phyloP scores from a whole-genome alignment of 2,888 invertebrate species.

The Oxyteleia sp. region DNA sequence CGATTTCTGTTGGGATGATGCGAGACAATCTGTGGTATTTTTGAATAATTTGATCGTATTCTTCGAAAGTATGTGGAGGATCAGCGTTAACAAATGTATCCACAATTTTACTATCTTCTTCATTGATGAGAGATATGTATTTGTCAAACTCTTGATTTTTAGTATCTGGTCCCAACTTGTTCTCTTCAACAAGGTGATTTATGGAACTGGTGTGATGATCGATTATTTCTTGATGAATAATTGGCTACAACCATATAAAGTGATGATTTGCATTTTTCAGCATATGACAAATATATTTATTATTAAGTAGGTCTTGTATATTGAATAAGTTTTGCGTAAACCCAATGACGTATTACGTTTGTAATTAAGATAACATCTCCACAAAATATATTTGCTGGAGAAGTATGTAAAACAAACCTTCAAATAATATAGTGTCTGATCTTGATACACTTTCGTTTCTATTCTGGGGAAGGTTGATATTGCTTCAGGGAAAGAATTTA shows the following conservation, averaged over 20 bases:
- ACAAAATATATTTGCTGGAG: no score
- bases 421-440: conserved; percentile 86
- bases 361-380: no score
- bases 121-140: conserved; percentile 92
- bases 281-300: no score
- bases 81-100: conserved; percentile 91
- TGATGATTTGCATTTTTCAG: no score
- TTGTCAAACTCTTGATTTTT: conserved; percentile 93
- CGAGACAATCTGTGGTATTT: conserved; percentile 90
- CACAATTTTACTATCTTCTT: conserved; percentile 88
- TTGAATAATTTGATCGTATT: conserved; percentile 89
- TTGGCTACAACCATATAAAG: conserved; percentile 89
- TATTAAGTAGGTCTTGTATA: no score
- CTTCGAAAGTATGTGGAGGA: conserved; percentile 89
- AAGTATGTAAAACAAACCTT: conserved; percentile 44
- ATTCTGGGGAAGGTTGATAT: conserved; percentile 92
- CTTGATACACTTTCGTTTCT: conserved; percentile 92
- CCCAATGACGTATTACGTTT: no score
- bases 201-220: conserved; percentile 90
- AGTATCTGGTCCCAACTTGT: conserved; percentile 92
- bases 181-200: conserved; percentile 90
- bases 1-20: conserved; percentile 89
- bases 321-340: no score
- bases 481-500: conserved; percentile 92
- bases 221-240: conserved; percentile 92